Conservation (phyloP, 23 tunicate genomes). For the Phallusia fumigata region DNA sequence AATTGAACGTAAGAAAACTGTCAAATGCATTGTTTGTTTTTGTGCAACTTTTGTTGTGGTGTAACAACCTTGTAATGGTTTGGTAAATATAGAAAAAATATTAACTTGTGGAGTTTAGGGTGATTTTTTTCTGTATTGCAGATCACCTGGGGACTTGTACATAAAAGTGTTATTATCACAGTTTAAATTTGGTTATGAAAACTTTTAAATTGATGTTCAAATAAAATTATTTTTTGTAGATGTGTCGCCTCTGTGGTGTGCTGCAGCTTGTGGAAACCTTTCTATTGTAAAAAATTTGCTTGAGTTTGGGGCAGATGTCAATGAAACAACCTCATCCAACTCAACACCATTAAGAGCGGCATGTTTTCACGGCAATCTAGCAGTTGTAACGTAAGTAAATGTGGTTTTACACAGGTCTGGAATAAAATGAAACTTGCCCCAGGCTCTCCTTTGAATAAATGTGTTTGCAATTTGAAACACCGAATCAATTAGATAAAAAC, state of each 20-base stretch:
- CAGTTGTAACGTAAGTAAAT: constrained; percentile 59
- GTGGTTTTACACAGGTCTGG: background rate
- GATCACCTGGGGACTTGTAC: too few relatives aligned
- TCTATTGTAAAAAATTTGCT: constrained; percentile 70
- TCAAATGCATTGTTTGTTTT: background rate
- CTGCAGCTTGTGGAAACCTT: constrained; percentile 77
- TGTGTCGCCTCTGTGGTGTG: constrained; percentile 92
- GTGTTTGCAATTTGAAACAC: too few relatives aligned
- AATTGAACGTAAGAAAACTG: constrained; percentile 53
- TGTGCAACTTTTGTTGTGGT: background rate
- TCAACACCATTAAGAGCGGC: constrained; percentile 93
- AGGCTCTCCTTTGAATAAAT: too few relatives aligned
- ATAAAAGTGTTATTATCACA: too few relatives aligned
- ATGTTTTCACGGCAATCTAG: constrained; percentile 80
- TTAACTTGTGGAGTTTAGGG: too few relatives aligned
- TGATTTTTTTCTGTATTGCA: too few relatives aligned
- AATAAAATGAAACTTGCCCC: too few relatives aligned
- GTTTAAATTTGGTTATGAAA: too few relatives aligned
- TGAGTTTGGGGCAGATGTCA: constrained; percentile 55
- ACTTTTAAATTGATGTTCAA: background rate
- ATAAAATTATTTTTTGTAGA: constrained; percentile 13
- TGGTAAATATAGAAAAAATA: too few relatives aligned
- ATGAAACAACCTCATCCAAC: constrained; percentile 74
- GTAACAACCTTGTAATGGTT: too few relatives aligned
- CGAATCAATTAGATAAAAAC: too few relatives aligned